A percentile compares a stretch with the other conserved stretches of the same genome.
These are phyloP conservation scores for Melospiza georgiana DNA, from an alignment of 2,113 vertebrate species.

Conservation along the genomic window DNA sequence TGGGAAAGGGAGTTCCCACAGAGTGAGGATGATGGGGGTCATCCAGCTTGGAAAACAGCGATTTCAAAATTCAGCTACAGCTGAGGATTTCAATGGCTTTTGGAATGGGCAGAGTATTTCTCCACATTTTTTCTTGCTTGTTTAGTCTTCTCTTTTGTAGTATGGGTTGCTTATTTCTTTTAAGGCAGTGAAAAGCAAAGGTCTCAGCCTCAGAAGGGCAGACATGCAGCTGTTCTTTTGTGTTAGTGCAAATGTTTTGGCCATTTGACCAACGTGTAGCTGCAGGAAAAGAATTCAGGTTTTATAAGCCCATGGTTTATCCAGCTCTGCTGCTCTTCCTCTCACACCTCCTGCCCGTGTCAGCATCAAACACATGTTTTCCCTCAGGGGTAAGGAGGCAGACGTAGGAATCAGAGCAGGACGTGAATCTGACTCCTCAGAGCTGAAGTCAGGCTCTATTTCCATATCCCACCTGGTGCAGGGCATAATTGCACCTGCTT, in stretches of 20 bases:
- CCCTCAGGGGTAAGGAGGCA: neutral
- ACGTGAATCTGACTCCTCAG: neutral
- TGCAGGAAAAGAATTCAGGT: neutral
- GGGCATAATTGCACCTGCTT: neutral
- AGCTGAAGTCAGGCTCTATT: neutral
- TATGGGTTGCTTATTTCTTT: neutral
- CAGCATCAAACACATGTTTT: neutral
- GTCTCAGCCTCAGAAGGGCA: neutral
- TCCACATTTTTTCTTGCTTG: neutral
- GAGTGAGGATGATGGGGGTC: neutral
- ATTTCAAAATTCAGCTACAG: accelerated
- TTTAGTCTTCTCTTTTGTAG: neutral
- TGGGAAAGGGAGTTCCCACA: neutral
- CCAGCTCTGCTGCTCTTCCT: neutral
- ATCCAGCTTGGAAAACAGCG: neutral
- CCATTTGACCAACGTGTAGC: neutral
- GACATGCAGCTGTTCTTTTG: neutral
- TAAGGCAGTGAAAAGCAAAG: neutral
- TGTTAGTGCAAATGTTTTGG: neutral
- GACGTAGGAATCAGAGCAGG: neutral
- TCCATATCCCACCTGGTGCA: neutral
- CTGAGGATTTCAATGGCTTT: neutral
- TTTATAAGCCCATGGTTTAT: neutral
- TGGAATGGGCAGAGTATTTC: neutral
- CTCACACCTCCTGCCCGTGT: neutral